Conservation (phyloP, 2,113 vertebrate genomes). For the Cebus imitator region DNA sequence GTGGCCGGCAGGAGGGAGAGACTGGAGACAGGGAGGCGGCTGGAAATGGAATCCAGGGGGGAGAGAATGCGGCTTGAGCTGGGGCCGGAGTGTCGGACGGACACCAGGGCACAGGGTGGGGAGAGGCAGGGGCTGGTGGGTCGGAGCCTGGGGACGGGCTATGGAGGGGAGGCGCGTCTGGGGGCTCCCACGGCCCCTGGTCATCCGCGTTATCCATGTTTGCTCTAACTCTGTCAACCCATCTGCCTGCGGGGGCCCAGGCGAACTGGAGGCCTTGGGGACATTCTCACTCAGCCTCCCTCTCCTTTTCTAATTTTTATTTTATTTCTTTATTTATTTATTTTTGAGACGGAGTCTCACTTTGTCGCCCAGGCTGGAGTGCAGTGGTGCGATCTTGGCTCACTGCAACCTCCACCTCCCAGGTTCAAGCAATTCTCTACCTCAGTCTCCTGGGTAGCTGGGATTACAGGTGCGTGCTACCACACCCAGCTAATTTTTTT, state of each 20-base stretch:
- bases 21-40: neutral
- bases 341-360: too few species aligned
- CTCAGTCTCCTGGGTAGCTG: too few species aligned
- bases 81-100: neutral
- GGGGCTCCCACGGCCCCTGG: fast-evolving
- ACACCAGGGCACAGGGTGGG: too few species aligned
- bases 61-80: neutral
- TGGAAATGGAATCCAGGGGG: neutral
- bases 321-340: too few species aligned
- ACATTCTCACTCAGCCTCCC: too few species aligned
- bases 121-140: neutral
- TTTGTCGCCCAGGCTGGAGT: too few species aligned
- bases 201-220: neutral
- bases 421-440: too few species aligned
- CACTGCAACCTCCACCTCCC: too few species aligned
- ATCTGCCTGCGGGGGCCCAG: neutral
- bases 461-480: too few species aligned
- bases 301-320: neutral
- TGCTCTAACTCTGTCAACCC: neutral
- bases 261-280: neutral
- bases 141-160: neutral
- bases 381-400: too few species aligned
- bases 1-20: neutral
- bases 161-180: too few species aligned
- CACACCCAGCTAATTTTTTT: too few species aligned